Evolutionary conservation across 2,113 vertebrate species (phyloP).

Genomic region (Hippopotamus amphibius): DNA sequence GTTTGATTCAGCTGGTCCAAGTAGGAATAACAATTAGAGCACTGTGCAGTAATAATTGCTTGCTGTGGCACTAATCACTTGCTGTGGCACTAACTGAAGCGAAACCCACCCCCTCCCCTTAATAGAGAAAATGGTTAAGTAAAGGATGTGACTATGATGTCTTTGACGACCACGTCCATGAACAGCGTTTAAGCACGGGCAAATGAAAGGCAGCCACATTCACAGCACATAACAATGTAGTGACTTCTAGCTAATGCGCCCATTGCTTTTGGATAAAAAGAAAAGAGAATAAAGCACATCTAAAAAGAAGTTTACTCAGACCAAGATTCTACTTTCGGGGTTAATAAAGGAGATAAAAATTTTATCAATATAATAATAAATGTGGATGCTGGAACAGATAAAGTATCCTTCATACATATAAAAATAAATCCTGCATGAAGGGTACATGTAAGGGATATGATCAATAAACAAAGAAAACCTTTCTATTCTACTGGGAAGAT

Average conservation of each 20-base stretch:
- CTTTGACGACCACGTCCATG: constrained; percentile 69
- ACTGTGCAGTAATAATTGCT: constrained; percentile 79
- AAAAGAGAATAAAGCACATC: not conserved
- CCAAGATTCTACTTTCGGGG: not conserved
- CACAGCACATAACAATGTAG: constrained; percentile 22
- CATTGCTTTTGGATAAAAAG: not conserved
- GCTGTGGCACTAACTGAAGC: constrained; percentile 53
- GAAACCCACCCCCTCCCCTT: not conserved
- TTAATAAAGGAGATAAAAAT: constrained; percentile 16
- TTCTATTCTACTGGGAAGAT: not conserved
- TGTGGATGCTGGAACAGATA: not conserved
- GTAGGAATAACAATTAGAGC: constrained; percentile 78
- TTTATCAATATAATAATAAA: constrained; percentile 43
- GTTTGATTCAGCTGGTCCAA: constrained; percentile 75
- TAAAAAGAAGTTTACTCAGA: constrained; percentile 17
- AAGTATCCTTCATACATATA: not conserved
- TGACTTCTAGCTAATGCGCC: not conserved
- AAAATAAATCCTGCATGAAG: constrained; percentile 14
- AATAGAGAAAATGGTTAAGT: constrained; percentile 64
- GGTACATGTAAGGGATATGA: not conserved
- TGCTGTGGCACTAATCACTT: constrained; percentile 61
- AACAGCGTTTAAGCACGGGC: not conserved
- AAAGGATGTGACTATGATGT: constrained; percentile 66
- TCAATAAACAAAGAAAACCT: not conserved
- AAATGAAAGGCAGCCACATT: not conserved